Evolutionary conservation across 2,888 invertebrate species (phyloP).

Genomic region (Protula sp.): DNA sequence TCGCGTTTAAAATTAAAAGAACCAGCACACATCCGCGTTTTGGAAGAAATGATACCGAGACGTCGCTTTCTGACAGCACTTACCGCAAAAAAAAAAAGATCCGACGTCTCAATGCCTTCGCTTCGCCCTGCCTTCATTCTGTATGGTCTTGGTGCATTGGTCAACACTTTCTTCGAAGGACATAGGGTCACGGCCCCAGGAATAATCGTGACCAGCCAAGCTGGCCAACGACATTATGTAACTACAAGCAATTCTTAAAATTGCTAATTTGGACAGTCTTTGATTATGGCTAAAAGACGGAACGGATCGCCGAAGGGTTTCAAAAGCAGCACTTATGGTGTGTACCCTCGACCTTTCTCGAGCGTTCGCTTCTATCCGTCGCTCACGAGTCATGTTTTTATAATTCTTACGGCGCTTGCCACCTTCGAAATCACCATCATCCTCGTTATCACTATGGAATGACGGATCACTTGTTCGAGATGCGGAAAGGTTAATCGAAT

Average conservation of each 20-base stretch:
- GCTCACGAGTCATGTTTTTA: slow-evolving; percentile 89
- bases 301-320: slow-evolving; percentile 75
- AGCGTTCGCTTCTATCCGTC: slow-evolving; percentile 90
- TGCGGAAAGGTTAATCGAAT: neutral
- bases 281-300: slow-evolving; percentile 90
- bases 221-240: slow-evolving; percentile 83
- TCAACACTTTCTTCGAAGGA: slow-evolving; percentile 75
- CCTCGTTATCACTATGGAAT: neutral
- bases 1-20: too few species aligned
- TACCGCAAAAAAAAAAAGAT: too few species aligned
- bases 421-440: neutral
- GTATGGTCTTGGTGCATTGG: slow-evolving; percentile 83
- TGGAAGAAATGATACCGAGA: too few species aligned
- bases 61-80: too few species aligned
- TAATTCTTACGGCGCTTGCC: slow-evolving; percentile 62
- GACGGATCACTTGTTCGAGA: neutral
- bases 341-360: slow-evolving; percentile 87
- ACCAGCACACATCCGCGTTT: too few species aligned
- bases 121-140: slow-evolving; percentile 81
- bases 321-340: slow-evolving; percentile 92
- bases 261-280: slow-evolving; percentile 87
- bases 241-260: slow-evolving; percentile 85
- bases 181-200: slow-evolving; percentile 58
- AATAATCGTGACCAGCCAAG: slow-evolving; percentile 68
- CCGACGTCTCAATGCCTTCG: slow-evolving; percentile 59